Evolutionary conservation across 2,888 invertebrate species (phyloP).

Genomic region (Oasisia sp.): DNA sequence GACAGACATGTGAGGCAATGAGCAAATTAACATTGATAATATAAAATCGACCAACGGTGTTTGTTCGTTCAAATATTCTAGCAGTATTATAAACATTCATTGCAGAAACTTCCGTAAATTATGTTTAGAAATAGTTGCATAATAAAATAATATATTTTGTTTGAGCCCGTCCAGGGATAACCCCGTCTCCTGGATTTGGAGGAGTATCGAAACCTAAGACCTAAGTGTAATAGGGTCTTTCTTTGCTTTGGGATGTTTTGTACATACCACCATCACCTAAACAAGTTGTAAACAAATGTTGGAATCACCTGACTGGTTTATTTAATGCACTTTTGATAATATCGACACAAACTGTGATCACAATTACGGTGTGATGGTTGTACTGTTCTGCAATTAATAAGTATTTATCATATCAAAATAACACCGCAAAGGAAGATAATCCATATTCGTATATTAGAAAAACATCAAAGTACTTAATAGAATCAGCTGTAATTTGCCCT

Average conservation of each 20-base stretch:
- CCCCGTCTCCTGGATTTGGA: too few relatives aligned
- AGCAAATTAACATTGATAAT: too few relatives aligned
- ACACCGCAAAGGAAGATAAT: neutral
- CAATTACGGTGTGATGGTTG: neutral
- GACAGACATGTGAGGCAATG: too few relatives aligned
- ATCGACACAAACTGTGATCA: neutral
- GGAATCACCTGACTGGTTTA: neutral
- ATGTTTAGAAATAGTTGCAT: neutral
- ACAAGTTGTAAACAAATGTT: neutral
- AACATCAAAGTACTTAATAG: neutral
- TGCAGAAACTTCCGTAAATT: neutral
- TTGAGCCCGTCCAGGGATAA: too few relatives aligned
- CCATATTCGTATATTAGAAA: neutral
- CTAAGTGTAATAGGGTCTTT: neutral
- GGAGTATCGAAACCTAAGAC: neutral
- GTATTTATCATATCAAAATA: neutral
- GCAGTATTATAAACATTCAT: neutral
- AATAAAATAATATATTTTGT: too few relatives aligned
- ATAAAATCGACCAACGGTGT: neutral
- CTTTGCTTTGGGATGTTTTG: neutral
- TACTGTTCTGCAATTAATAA: neutral
- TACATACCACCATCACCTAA: neutral
- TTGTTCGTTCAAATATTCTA: neutral
- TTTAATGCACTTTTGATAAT: neutral
- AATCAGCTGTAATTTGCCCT: neutral